Evolutionary conservation across 2,888 invertebrate species (phyloP), one percentile per base, ranked within the genome.

Genomic region (Acleris sparsana): DNA sequence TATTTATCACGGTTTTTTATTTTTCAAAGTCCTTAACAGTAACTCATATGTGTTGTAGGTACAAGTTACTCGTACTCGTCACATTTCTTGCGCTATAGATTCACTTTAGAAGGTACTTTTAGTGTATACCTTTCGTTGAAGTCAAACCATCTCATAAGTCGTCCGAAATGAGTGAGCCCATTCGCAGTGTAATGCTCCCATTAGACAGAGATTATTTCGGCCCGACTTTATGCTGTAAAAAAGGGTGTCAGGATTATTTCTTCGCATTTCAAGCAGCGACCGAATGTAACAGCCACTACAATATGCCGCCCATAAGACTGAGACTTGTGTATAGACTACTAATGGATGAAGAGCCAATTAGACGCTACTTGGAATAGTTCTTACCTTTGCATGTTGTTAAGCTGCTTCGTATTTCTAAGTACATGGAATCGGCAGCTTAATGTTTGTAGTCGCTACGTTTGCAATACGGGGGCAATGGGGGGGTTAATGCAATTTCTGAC

Each of bases 141-240:
- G 44, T 39, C 60, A 56, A 51, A 65, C 60, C 60, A 60, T 60
- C 53, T 55, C 55, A 55, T 65, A 60, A 60, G 55, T 51, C 55
- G 43, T 51, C 60, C 55, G 53, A 65, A 60, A 65, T 60, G 60
- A 59, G 64, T 53, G 65, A 65, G 65, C 60, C 60, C 60, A 65
- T 65, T 65, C 55, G 44, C 60, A 17, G 60, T 51, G 65, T 65
- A 51, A 64, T 64, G 64, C 49, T 49, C 49, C 64, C 64, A 55
- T 64, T 60, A 64, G 43, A 60, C 53, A 43, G 55, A 53, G 59
- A 60, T 55, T 49, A 58, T 55, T 64, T 60, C 65, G 60, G 60
- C 60, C 55, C 60, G 29, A 17, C 44, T 60, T 60, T 60, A 65
- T 65, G 60, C 44, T 55, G 49, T 53, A 65, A 65, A 65, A 44